phyloP scores from a whole-genome alignment of 2,888 invertebrate species.

The Macrophya alboannulata region DNA sequence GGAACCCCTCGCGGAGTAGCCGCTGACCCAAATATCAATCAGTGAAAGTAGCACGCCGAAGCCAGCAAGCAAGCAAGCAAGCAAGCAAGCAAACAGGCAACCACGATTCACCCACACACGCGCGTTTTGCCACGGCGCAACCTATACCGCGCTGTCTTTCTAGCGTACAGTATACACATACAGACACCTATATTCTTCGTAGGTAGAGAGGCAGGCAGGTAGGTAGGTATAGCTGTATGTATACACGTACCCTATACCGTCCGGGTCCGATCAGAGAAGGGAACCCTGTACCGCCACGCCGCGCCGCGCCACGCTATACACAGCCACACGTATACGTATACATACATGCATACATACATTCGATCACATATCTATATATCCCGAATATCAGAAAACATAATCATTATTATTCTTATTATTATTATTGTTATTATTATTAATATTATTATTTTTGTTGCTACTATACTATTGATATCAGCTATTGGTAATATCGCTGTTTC shows the following conservation, averaged over 20 bases:
- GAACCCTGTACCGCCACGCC: slow-evolving; percentile 12
- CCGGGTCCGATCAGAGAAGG: slow-evolving; percentile 33
- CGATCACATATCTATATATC: background rate
- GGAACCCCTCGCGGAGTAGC: slow-evolving; percentile 59
- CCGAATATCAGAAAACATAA: background rate
- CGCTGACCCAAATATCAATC: slow-evolving; percentile 78
- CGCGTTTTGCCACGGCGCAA: background rate
- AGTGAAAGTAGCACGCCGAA: slow-evolving; percentile 79
- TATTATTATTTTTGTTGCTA: background rate
- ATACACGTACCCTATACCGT: background rate
- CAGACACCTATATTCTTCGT: background rate
- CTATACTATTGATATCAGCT: background rate
- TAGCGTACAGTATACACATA: background rate
- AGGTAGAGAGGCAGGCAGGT: background rate
- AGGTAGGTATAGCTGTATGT: too few relatives aligned
- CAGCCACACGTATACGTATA: background rate
- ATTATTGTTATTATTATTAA: background rate
- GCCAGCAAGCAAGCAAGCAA: background rate
- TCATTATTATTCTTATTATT: background rate
- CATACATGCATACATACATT: background rate
- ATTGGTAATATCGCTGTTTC: background rate
- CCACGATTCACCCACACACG: slow-evolving; percentile 53
- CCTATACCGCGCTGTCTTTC: background rate
- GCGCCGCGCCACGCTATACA: background rate
- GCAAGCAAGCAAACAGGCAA: slow-evolving; percentile 1